Percentiles rank a stretch among this genome's conserved stretches.
Evolutionary conservation across 2,888 invertebrate species (phyloP).

Genomic region (Oscheius sp.): DNA sequence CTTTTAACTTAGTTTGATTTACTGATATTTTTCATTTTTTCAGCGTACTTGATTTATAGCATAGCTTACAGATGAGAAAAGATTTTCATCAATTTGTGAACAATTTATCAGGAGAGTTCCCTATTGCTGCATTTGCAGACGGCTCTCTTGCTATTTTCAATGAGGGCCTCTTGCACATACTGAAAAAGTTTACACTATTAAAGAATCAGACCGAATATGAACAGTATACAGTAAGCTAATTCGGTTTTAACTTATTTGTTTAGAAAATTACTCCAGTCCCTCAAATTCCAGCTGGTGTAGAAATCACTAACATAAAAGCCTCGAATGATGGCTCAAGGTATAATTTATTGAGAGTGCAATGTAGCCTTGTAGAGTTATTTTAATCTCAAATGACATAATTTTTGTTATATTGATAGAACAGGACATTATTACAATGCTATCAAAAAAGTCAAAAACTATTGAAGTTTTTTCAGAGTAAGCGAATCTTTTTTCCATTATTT

Average conservation of each 20-base stretch:
- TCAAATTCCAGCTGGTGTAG: not conserved
- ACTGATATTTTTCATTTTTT: not conserved
- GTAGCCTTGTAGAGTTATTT: not conserved
- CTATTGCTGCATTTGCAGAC: not conserved
- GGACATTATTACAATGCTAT: not conserved
- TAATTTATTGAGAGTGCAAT: too few relatives aligned
- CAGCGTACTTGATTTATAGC: not conserved
- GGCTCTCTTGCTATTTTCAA: not conserved
- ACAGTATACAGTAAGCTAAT: not conserved
- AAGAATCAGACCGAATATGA: not conserved
- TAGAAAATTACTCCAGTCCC: conserved; percentile 1
- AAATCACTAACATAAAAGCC: not conserved
- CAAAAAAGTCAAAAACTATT: not conserved
- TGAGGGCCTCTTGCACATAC: not conserved
- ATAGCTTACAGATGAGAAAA: not conserved
- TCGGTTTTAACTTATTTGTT: not conserved
- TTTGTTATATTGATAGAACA: not conserved
- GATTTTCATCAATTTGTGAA: not conserved
- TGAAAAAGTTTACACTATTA: not conserved
- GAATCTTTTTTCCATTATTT: not conserved
- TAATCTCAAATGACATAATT: not conserved
- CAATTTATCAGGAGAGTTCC: not conserved
- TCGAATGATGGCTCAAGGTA: not conserved
- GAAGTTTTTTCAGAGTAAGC: conserved; percentile 6
- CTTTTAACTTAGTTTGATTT: not conserved